Evolutionary conservation across 30 jellyfish, hydroid and myxozoan species (phyloP), one percentile per base, ranked within the genome.

Genomic region (Mastigias papua): DNA sequence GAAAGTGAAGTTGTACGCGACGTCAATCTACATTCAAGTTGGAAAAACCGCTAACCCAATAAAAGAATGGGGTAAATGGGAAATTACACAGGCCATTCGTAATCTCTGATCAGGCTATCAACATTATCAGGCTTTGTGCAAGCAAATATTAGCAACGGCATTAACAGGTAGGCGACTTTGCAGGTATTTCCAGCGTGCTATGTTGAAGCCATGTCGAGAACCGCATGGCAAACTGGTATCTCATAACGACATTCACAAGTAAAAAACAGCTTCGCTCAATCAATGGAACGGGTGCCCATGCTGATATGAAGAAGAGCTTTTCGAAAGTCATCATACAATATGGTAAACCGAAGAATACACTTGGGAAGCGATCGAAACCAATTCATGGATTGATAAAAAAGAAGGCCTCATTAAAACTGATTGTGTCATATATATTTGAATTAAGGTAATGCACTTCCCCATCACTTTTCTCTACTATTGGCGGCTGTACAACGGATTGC

Each of bases 151-250:
- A 16, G 67, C 27, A 17, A 63, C 2, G 21, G 74, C 20, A 63
- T 10, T 11, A 1, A 23, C 74, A 23, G 74, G 74, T 63, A 63
- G 74, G 42, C 23, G 42, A 63, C 4, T 63, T 63, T 25, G 19
- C 74, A 63, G 74, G 74, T 63, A 23, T 10, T 1, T 63, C 27
- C 74, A 63, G 74, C 74, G 74, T 63, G 74, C 46, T 26, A 17
- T 63, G 70, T n/a, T 63, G 74, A 28, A 4, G 23, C 46, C 74
- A 63, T 26, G 74, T 8, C 74, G 42, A 2, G 74, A 63, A 23
- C 74, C 74, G 42, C 74, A 63, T 63, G 74, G 74, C 46, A 10
- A 63, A 28, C 74, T 63, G 74, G 74, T 63, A 63, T 1, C 74
- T 63, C 7, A 63, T 8, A 20, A 57, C 5, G 74, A 5, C 23